Base-by-base conservation (phyloP, 1,140 invertebrate genomes). In the Chironomus tepperi region DNA sequence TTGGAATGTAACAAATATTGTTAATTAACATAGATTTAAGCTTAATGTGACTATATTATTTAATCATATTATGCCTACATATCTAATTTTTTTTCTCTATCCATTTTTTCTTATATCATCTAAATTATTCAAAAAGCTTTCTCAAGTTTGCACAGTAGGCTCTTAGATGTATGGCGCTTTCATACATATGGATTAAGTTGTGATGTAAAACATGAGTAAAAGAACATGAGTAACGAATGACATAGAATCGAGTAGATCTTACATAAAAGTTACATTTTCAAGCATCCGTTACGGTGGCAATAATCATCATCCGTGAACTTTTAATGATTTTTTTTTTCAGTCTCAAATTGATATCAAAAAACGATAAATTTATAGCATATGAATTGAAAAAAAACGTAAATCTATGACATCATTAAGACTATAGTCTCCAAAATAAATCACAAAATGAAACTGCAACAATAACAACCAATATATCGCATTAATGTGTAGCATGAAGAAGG, bases 391-490 rank as follows among this genome's bases (percentile, higher is more conserved):
- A 57, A 57, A 57, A 57, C 8, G 15, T 47, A 47, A 47, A 57
- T 57, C 47, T 57, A 57, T 57, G 10, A 12, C 47, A 57, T 57
- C 47, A 57, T 57, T 57, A n/a, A 57, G 47, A 57, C 47, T 57
- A 5, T 12, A 57, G 47, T 57, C 47, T 57, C 47, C 47, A 57
- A 57, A 47, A 57, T 57, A 57, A 57, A 57, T 57, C 47, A 57
- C 47, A n/a, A 57, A 57, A n/a, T 57, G 47, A 12, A 15, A 57
- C n/a, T 57, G 47, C 47, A 57, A 57, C 47, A 57, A 57, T 57
- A 57, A 57, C 47, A 57, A 57, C 47, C 47, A 15, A 57, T 57
- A 57, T 57, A 57, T 57, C 47, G 47, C 47, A 57, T 57, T 57
- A 57, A 57, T 57, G 47, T 15, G 5, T 34, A 34, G 24, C 24